phyloP scores from a whole-genome alignment of 2,888 invertebrate species.

The Rhodophaea formosa region DNA sequence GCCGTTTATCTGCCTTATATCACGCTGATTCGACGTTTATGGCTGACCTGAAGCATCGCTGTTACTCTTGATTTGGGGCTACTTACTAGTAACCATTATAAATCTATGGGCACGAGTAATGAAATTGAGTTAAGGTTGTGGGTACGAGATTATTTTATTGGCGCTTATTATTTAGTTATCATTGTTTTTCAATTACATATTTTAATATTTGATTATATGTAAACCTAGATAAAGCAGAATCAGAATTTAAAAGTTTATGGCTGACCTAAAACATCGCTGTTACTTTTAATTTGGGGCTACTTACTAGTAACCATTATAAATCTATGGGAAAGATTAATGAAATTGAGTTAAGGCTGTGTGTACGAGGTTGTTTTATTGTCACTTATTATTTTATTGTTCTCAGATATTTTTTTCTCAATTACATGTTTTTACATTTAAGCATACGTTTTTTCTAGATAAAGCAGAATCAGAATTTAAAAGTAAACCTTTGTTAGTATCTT shows the following conservation, averaged over 20 bases:
- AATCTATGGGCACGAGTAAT: conserved; percentile 16
- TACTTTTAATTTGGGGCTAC: conserved; percentile 54
- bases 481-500: no score
- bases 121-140: conserved; percentile 17
- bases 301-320: conserved; percentile 40
- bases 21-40: conserved; percentile 77
- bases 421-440: no score
- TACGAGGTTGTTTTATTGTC: conserved; percentile 5
- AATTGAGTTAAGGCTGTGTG: conserved; percentile 17
- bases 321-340: conserved; percentile 15
- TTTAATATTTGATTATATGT: no score
- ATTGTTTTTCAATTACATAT: background rate
- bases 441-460: no score
- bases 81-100: conserved; percentile 41
- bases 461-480: no score
- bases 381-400: background rate
- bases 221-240: no score
- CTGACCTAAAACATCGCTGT: conserved; percentile 54
- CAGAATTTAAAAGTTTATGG: no score
- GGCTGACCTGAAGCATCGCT: conserved; percentile 55
- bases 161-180: background rate
- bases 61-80: conserved; percentile 56
- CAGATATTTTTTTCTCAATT: background rate
- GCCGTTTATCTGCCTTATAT: conserved; percentile 76
- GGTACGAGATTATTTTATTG: conserved; percentile 8